A percentile compares a stretch with the other conserved stretches of the same genome.
These are phyloP conservation scores for Brachyhypopomus gauderio DNA, from an alignment of 2,113 vertebrate genomes.

Conservation along the genomic window DNA sequence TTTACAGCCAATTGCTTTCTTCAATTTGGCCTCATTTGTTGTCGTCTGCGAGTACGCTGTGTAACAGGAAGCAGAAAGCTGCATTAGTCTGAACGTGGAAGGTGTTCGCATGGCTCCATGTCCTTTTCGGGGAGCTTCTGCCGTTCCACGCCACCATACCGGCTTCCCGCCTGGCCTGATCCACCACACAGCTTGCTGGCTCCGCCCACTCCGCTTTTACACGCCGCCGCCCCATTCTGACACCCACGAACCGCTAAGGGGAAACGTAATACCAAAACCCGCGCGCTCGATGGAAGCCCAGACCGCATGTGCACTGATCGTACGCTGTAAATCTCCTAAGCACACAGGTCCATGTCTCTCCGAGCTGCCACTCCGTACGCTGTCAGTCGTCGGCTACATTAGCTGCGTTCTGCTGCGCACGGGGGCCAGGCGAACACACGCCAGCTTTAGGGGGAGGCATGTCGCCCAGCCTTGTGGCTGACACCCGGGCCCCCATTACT, in stretches of 20 bases:
- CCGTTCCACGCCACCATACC: neutral
- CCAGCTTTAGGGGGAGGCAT: neutral
- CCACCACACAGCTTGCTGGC: neutral
- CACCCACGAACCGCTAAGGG: neutral
- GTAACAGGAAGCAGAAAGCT: constrained; percentile 36
- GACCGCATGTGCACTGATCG: neutral
- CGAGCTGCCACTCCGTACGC: neutral
- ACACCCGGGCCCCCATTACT: neutral
- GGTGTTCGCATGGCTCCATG: constrained; percentile 36
- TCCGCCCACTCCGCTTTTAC: neutral
- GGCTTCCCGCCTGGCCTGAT: neutral
- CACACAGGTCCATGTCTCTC: neutral
- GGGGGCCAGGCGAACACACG: neutral
- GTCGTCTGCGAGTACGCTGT: constrained; percentile 34
- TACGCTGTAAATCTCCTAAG: neutral
- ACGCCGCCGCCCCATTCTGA: neutral
- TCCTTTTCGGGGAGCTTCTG: neutral
- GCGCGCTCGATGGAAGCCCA: neutral
- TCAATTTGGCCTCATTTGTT: constrained; percentile 51
- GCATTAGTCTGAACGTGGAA: constrained; percentile 41
- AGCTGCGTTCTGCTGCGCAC: neutral
- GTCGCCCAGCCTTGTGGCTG: neutral
- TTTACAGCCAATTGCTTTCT: constrained; percentile 59
- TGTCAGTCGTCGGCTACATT: neutral
- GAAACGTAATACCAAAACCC: neutral